Base-by-base conservation (phyloP, 2,888 invertebrate species). In the Vannuccia rotundouncinata region DNA sequence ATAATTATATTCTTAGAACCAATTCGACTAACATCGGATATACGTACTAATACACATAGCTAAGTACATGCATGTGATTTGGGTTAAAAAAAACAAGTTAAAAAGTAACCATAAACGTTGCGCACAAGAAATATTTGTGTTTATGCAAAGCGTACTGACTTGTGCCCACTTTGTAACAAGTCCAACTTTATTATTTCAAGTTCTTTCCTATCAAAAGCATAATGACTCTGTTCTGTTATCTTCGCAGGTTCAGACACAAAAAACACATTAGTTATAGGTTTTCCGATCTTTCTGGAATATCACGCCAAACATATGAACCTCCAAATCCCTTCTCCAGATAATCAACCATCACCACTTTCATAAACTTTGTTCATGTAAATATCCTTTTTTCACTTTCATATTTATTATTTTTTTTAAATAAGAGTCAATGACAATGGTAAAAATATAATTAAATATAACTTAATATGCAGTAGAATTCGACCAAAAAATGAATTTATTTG, bases 221-320 rank as follows among this genome's bases (percentile, higher is more conserved):
- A 66, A n/a, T 66, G 25, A 22, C 17, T 2, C 10, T 27, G 13
- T 45, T 66, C 66, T 13, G 66, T 66, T 5, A 66, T 66, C 66
- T 66, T 66, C 66, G 5, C 66, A 22, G 66, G 66, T 22, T 66
- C 66, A 66, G 66, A 66, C 22, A 66, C 66, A 17, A 66, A 17
- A 66, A 66, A 66, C 66, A 66, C 66, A 66, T 66, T 66, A 22
- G 66, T 27, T 22, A 66, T 66, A 66, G 25, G 22, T 66, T 66
- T 22, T 66, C 66, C 66, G 66, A 66, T 66, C 66, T 66, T 66
- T 66, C 66, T 66, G 66, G 66, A 5, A 66, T 66, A 22, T 66
- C 25, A 66, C 66, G 66, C 66, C 66, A 66, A 22, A 66, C 66
- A 66, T 66, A 66, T 66, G 66, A 13, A 13, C 66, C 66, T 13